phyloP scores from a whole-genome alignment of 2,113 vertebrate species.

The Pteropus alecto region DNA sequence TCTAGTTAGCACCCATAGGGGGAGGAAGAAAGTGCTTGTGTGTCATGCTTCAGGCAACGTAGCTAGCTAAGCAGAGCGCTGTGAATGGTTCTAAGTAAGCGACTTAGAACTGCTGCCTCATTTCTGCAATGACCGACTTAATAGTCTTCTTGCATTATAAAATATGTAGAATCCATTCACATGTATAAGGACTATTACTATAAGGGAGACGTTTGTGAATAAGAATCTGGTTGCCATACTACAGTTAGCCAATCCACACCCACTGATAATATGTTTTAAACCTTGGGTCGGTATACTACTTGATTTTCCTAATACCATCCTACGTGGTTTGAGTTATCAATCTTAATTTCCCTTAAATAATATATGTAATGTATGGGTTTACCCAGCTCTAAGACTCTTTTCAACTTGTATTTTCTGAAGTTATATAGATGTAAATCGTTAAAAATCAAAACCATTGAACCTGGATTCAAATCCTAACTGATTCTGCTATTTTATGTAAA shows the following conservation, averaged over 20 bases:
- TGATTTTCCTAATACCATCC: neutral
- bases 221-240: neutral
- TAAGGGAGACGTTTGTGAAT: neutral
- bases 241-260: neutral
- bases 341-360: neutral
- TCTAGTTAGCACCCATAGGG: neutral
- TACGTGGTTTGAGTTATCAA: neutral
- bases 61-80: conserved; percentile 27
- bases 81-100: conserved; percentile 13
- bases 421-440: neutral
- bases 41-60: neutral
- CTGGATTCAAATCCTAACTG: neutral
- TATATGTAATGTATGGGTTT: neutral
- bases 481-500: neutral
- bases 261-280: neutral
- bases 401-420: neutral
- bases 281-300: neutral
- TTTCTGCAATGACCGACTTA: neutral
- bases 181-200: neutral
- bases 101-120: neutral
- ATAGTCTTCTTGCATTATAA: neutral
- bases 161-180: neutral
- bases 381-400: neutral
- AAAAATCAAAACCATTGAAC: neutral
- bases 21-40: neutral